A percentile compares a stretch with the other conserved stretches of the same genome.
phyloP scores from a whole-genome alignment of 2,888 invertebrate species.

The Andrena minutula region DNA sequence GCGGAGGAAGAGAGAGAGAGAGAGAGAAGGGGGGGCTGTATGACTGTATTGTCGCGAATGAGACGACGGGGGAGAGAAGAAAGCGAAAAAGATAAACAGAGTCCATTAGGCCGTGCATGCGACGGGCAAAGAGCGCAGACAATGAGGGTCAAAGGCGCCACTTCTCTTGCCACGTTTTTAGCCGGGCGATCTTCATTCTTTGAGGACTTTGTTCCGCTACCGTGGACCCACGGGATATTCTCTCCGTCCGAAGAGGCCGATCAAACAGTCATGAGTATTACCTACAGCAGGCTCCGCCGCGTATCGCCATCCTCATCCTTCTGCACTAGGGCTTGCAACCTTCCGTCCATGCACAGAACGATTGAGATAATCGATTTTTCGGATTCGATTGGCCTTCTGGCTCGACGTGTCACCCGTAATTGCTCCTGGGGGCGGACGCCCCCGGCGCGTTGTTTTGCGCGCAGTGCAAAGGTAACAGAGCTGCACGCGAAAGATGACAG shows the following conservation, averaged over 20 bases:
- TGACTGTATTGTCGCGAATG: slow-evolving; percentile 57
- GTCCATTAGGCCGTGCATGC: slow-evolving; percentile 65
- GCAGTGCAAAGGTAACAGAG: too few relatives aligned
- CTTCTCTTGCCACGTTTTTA: slow-evolving; percentile 75
- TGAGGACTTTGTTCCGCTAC: slow-evolving; percentile 68
- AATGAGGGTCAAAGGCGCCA: slow-evolving; percentile 79
- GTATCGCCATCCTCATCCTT: slow-evolving; percentile 44
- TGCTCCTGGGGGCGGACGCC: background rate
- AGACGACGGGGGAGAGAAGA: slow-evolving; percentile 60
- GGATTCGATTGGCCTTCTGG: slow-evolving; percentile 36
- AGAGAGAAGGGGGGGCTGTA: slow-evolving; percentile 26
- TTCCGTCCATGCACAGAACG: background rate
- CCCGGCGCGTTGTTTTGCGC: too few relatives aligned
- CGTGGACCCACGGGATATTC: slow-evolving; percentile 65
- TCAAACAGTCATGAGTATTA: slow-evolving; percentile 66
- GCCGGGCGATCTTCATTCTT: slow-evolving; percentile 76
- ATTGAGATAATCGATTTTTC: slow-evolving; percentile 28
- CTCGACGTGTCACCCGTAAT: slow-evolving; percentile 31
- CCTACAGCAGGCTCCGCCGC: slow-evolving; percentile 45
- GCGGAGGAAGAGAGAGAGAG: slow-evolving; percentile 26
- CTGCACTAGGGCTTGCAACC: slow-evolving; percentile 19
- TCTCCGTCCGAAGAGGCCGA: slow-evolving; percentile 62
- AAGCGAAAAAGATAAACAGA: slow-evolving; percentile 66
- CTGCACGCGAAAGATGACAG: too few relatives aligned
- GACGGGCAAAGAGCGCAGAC: slow-evolving; percentile 70